A percentile compares a stretch with the other conserved stretches of the same genome.
Conservation (phyloP, 2,888 invertebrate species). For the Folsomia manolachei region DNA sequence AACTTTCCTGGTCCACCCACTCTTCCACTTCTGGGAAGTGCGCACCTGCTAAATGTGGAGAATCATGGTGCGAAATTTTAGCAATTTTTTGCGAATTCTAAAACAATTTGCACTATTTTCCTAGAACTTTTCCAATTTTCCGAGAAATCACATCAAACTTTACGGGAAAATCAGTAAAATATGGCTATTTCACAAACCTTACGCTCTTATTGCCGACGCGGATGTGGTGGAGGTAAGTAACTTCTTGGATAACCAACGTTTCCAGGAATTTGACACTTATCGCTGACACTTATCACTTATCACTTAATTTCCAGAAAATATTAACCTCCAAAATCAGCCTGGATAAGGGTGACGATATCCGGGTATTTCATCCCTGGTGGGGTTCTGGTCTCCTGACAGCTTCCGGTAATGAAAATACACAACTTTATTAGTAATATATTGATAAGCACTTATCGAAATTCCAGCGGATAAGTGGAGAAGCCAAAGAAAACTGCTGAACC, state of each 20-base stretch:
- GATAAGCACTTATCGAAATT: neutral
- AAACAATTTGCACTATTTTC: neutral
- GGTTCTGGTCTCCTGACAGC: neutral
- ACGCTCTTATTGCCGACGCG: neutral
- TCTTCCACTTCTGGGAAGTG: slow-evolving; percentile 1
- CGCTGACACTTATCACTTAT: too few species aligned
- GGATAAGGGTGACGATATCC: neutral
- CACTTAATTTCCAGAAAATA: neutral
- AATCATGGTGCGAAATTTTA: slow-evolving; percentile 12
- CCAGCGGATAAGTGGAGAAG: neutral
- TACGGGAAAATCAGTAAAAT: neutral
- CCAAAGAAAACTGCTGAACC: neutral
- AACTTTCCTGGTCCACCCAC: slow-evolving; percentile 13
- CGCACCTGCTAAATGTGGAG: neutral
- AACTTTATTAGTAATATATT: neutral
- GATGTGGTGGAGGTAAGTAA: neutral
- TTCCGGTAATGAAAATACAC: neutral
- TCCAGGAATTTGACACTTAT: too few species aligned
- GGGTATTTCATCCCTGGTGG: neutral
- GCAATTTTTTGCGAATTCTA: neutral
- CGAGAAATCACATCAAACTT: neutral
- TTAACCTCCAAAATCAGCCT: neutral
- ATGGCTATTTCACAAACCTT: slow-evolving; percentile 9
- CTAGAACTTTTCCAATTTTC: neutral
- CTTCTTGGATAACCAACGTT: too few species aligned